phyloP scores from a whole-genome alignment of 2,888 invertebrate genomes.

The Erebia epiphron region DNA sequence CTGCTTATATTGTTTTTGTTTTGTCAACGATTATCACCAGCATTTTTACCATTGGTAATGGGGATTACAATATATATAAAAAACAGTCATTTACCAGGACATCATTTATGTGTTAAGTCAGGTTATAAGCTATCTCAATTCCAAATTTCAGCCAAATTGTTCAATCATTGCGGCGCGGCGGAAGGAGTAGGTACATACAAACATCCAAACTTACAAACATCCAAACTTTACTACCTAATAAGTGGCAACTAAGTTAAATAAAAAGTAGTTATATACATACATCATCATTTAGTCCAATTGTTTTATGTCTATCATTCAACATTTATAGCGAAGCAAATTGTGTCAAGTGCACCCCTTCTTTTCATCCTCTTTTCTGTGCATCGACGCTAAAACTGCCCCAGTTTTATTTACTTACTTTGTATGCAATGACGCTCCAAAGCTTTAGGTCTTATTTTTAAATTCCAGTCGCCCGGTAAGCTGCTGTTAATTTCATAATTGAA shows the following conservation, averaged over 20 bases:
- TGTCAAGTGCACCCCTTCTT: constrained; percentile 1
- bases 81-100: no score
- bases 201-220: no score
- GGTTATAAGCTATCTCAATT: no score
- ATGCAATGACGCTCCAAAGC: not conserved
- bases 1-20: constrained; percentile 14
- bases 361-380: not conserved
- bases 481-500: constrained; percentile 37
- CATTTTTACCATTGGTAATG: not conserved
- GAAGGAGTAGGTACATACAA: no score
- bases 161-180: no score
- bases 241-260: no score
- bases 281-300: no score
- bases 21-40: constrained; percentile 1
- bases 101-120: no score
- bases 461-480: not conserved
- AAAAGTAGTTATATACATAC: no score
- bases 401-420: not conserved
- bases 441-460: not conserved
- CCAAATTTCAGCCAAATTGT: no score
- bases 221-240: no score
- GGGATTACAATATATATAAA: no score
- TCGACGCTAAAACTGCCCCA: not conserved
- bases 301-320: not conserved
- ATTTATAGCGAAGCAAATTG: not conserved